phyloP scores from a whole-genome alignment of 2,797 vertebrate species.

The Molothrus aeneus region DNA sequence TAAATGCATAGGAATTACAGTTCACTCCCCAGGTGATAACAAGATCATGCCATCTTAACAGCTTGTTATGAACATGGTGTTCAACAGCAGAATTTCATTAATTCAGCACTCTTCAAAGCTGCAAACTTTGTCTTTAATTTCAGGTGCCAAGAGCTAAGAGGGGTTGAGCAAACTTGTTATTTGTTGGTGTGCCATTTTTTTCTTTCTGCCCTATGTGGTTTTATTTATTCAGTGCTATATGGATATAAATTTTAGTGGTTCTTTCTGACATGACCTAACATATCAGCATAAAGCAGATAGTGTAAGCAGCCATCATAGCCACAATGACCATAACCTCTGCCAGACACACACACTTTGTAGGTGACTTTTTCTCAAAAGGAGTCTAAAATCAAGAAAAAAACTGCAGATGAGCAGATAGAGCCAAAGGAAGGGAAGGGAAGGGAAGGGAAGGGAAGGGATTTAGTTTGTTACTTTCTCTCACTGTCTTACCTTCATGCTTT shows the following conservation, averaged over 20 bases:
- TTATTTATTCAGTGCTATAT: neutral
- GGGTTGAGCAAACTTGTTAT: rapidly evolving
- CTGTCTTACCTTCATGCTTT: neutral
- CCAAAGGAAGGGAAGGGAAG: too few species aligned
- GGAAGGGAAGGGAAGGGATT: rapidly evolving
- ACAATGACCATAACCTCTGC: neutral
- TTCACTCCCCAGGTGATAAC: neutral
- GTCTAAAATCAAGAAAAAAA: neutral
- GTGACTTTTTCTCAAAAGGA: neutral
- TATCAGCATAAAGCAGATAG: neutral
- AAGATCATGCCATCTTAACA: neutral
- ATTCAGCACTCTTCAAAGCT: neutral
- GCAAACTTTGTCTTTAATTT: neutral
- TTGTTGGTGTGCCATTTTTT: neutral
- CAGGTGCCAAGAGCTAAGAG: neutral
- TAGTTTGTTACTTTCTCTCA: neutral
- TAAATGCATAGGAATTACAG: neutral
- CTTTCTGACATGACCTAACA: neutral
- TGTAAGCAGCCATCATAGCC: neutral
- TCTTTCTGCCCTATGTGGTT: neutral
- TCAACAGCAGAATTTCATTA: neutral
- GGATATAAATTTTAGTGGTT: neutral
- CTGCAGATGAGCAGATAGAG: neutral
- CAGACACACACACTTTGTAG: neutral
- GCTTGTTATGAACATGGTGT: neutral